Evolutionary conservation across 2,113 vertebrate genomes (phyloP).

Genomic region (Cynopterus brachyotis): DNA sequence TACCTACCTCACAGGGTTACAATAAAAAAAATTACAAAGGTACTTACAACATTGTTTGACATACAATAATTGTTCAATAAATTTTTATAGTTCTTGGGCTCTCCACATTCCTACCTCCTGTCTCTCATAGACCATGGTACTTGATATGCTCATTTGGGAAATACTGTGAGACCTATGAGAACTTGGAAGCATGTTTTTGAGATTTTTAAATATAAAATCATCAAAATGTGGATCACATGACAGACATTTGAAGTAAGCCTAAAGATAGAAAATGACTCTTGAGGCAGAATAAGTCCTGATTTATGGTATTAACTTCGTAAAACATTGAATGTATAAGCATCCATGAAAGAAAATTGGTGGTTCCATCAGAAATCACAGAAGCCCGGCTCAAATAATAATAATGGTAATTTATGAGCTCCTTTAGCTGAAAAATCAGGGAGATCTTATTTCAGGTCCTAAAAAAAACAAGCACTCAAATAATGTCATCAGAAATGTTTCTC

Average conservation of each 20-base stretch:
- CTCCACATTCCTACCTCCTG: neutral
- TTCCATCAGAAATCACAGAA: neutral
- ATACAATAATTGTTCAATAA: neutral
- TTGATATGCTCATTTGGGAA: neutral
- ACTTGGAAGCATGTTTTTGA: neutral
- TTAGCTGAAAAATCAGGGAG: neutral
- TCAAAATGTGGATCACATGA: neutral
- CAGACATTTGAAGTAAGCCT: neutral
- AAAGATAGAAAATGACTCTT: neutral
- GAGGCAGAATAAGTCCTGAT: neutral
- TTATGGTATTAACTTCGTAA: neutral
- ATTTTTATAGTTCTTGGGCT: neutral
- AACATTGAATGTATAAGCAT: neutral
- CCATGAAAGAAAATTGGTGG: neutral
- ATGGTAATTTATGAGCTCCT: neutral
- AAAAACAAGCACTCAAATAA: neutral
- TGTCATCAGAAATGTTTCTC: neutral
- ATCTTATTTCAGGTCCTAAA: neutral
- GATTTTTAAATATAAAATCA: neutral
- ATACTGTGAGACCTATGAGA: neutral
- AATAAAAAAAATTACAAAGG: conserved; percentile 18
- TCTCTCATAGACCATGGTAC: neutral
- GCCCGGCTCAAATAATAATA: neutral
- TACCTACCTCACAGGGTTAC: neutral
- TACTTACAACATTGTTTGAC: neutral